Evolutionary conservation across 2,797 vertebrate genomes (phyloP), one percentile per base, ranked within the genome.

Genomic region (Prionace glauca): DNA sequence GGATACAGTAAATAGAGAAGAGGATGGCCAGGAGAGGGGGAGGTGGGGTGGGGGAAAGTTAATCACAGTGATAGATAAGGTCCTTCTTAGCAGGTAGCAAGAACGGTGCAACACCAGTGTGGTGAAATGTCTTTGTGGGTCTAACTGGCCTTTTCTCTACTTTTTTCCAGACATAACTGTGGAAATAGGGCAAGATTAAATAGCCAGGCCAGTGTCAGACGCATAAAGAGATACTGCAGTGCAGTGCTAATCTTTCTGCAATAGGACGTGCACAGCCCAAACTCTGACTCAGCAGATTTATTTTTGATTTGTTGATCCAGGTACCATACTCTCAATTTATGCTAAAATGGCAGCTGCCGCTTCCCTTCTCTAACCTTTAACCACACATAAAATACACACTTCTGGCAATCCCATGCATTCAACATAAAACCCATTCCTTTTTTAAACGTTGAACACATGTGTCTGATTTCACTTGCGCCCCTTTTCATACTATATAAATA

Each of bases 241-340:
- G 98, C 97, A 97, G 97, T 97, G 97, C 97, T 97, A 97, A 97
- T 97, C 97, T 96, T 96, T 96, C 98, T 97, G 98, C 98, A 98
- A 97, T 97, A 96, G 96, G 97, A 98, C 97, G 97, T 98, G 98
- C 98, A 98, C 96, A 95, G 97, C 96, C 97, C 97, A 96, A 96
- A 96, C 96, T 96, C 98, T 98, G 98, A 98, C 97, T 98, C 98
- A 98, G 98, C 98, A 98, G 97, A 97, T 97, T 97, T 96, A 96
- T 26, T 96, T 97, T 97, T 97, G 97, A 98, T 98, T 97, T 98
- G 97, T 97, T 98, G 98, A 98, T 98, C 97, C 96, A 96, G 97
- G 97, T 96, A 97, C 97, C 97, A 97, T 97, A 97, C 97, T 96
- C 96, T 96, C 96, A 96, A 97, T 96, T 97, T 96, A 96, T 96